Base-by-base conservation (phyloP, 1,140 invertebrate genomes). In the Samia ricini region DNA sequence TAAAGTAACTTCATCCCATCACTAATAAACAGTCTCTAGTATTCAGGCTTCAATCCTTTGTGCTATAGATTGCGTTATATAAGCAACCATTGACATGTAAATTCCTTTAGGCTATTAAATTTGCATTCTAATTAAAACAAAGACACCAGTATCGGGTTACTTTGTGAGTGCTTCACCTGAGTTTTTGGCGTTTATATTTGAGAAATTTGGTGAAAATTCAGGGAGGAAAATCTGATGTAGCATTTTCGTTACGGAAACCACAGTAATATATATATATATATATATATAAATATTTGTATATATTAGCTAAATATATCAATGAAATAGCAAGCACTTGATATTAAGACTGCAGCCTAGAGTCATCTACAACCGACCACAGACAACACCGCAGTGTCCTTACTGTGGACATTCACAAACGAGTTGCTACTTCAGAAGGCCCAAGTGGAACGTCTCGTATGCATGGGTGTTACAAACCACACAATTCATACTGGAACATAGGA, bases 71-170 rank as follows among this genome's bases (percentile, higher is more conserved):
- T 78, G 75, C 76, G 72, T 83, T 81, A 82, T 85, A 82, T 84
- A 77, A 76, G 72, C 64, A 73, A 60, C 81, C 77, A 85, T 85
- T 86, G 85, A 85, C 81, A 88, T 86, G 83, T 85, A 85, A 88
- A 88, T 86, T 76, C 75, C 82, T 81, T 60, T 62, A 65, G 72
- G 79, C 81, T 86, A 86, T 88, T 85, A 88, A 85, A 86, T 88
- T 88, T 84, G 83, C 83, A 88, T 86, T 81, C 83, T 86, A 83
- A 86, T 88, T 88, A 88, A 85, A 87, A 71, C 74, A 75, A 73
- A 75, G 76, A 69, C 72, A 26, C 76, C 68, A 63, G 68, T 71
- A 69, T 66, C 65, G 62, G 63, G 62, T 63, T 60, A 67, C 57
- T 66, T 66, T 66, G 64, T 61, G 33, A 42, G 4, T 10, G 52